Conservation (phyloP, 2,113 vertebrate species). For the Platanista minor region DNA sequence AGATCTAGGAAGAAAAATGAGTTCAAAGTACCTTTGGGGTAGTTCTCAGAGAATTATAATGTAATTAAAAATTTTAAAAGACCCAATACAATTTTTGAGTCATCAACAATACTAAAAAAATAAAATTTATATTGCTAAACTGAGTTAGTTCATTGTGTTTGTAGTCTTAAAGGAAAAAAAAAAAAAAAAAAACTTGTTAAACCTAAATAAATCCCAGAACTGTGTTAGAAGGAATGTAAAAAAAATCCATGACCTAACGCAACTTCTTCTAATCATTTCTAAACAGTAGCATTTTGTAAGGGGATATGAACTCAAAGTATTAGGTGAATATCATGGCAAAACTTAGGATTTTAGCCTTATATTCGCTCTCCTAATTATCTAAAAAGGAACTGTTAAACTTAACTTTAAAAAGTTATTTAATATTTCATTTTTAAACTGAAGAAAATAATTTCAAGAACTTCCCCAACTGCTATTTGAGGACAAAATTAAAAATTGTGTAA, state of each 20-base stretch:
- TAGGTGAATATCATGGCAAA: background rate
- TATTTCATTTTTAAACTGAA: constrained; percentile 22
- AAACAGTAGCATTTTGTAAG: background rate
- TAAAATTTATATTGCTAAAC: background rate
- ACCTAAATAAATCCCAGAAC: background rate
- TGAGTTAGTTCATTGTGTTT: background rate
- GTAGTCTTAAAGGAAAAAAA: background rate
- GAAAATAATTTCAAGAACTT: constrained; percentile 5
- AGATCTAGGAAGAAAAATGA: background rate
- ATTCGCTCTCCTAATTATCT: background rate
- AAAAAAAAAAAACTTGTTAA: background rate
- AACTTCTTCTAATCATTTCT: constrained; percentile 21
- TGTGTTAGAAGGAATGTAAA: background rate
- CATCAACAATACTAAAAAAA: background rate
- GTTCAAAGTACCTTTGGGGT: background rate
- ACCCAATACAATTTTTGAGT: background rate
- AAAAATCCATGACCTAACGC: background rate
- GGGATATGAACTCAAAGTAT: background rate
- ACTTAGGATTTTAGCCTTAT: background rate
- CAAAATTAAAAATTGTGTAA: background rate
- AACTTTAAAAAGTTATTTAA: background rate
- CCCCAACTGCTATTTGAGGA: background rate
- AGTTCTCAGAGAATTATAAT: constrained; percentile 2
- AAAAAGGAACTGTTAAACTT: background rate
- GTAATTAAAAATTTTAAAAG: background rate